These are phyloP conservation scores for Oryzias javanicus DNA, from an alignment of 2,113 vertebrate genomes.

Conservation along the genomic window DNA sequence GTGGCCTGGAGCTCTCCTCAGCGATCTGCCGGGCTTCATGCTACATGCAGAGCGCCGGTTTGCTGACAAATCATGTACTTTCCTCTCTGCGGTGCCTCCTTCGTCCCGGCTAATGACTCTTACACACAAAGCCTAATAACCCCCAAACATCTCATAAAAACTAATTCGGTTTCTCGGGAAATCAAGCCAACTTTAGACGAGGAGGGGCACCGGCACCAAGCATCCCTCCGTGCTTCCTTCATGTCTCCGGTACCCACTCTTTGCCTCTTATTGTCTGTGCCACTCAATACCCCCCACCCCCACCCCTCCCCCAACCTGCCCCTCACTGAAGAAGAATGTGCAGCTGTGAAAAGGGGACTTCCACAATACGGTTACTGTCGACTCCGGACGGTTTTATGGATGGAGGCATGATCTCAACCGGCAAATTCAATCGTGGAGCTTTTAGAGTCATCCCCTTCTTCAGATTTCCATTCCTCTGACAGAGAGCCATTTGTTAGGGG, in stretches of 20 bases:
- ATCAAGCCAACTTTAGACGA: conserved; percentile 42
- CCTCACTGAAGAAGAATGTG: conserved; percentile 29
- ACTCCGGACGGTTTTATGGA: conserved; percentile 31
- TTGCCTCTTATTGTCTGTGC: conserved; percentile 16
- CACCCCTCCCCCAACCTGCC: conserved; percentile 31
- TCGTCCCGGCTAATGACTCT: conserved; percentile 26
- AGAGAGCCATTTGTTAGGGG: conserved; percentile 34
- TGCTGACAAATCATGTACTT: conserved; percentile 66
- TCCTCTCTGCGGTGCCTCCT: conserved; percentile 33
- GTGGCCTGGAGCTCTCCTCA: conserved; percentile 31
- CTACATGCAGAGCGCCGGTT: conserved; percentile 31
- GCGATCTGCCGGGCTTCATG: conserved; percentile 36
- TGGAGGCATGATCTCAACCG: conserved; percentile 27
- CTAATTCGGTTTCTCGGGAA: conserved; percentile 62
- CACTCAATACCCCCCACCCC: conserved; percentile 16
- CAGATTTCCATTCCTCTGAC: conserved; percentile 27
- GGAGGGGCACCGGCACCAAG: conserved; percentile 50
- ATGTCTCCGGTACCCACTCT: conserved; percentile 17
- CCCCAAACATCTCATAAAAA: conserved; percentile 57
- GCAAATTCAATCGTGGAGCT: conserved; percentile 43
- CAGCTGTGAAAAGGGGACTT: conserved; percentile 24
- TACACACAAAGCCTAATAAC: conserved; percentile 28
- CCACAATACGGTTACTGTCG: conserved; percentile 39
- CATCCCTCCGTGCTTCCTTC: conserved; percentile 46
- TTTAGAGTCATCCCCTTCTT: conserved; percentile 38